These are phyloP conservation scores for Scaptomyza graminum DNA, from an alignment of 1,140 invertebrate genomes.

Conservation along the genomic window DNA sequence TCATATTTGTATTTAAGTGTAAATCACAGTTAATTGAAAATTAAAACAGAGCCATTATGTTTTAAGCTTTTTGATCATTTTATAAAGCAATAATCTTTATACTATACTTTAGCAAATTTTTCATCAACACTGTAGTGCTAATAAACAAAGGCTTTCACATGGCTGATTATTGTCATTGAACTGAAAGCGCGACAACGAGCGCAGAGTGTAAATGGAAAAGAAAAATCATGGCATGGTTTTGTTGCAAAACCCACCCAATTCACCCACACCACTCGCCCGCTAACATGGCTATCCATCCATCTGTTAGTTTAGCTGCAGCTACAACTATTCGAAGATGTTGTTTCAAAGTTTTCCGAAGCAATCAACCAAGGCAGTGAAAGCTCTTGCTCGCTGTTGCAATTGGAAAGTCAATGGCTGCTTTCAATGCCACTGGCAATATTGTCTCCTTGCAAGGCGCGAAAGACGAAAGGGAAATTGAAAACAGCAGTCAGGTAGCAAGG, in stretches of 20 bases:
- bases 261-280: not conserved
- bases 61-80: not conserved
- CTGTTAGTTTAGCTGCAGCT: constrained; percentile 60
- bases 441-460: constrained; percentile 34
- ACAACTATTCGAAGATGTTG: constrained; percentile 52
- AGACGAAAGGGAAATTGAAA: constrained; percentile 57
- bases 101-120: constrained; percentile 13
- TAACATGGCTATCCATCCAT: constrained; percentile 31
- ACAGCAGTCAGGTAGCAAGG: constrained; percentile 48
- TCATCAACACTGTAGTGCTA: constrained; percentile 41
- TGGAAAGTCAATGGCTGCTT: constrained; percentile 71
- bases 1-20: no score
- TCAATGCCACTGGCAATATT: constrained; percentile 65
- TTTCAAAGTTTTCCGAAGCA: constrained; percentile 67
- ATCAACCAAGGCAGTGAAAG: constrained; percentile 48
- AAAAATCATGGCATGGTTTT: constrained; percentile 36
- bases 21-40: not conserved
- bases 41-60: not conserved
- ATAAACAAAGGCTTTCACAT: constrained; percentile 62
- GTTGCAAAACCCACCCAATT: constrained; percentile 5
- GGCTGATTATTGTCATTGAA: constrained; percentile 68
- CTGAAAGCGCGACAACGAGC: constrained; percentile 46
- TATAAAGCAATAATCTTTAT: not conserved
- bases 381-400: constrained; percentile 48
- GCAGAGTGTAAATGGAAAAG: constrained; percentile 24